phyloP scores from a whole-genome alignment of 1,140 invertebrate genomes.

The Eriosoma lanigerum region DNA sequence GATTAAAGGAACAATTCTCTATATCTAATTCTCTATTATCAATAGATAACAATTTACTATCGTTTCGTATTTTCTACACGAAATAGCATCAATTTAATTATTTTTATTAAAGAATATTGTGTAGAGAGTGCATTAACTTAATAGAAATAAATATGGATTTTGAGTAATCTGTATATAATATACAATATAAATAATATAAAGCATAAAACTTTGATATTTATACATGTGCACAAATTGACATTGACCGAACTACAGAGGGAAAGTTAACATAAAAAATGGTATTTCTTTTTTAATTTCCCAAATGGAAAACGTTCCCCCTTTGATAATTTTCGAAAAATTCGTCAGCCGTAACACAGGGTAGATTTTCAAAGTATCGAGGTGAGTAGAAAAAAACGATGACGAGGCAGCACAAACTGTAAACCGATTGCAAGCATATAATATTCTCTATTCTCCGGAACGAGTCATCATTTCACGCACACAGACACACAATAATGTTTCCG shows the following conservation, averaged over 20 bases:
- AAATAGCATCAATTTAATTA: not conserved
- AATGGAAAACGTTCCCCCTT: constrained; percentile 29
- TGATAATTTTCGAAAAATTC: constrained; percentile 29
- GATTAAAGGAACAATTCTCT: not conserved
- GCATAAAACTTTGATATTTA: too few species aligned
- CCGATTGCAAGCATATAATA: not conserved
- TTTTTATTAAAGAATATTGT: not conserved
- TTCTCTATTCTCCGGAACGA: not conserved
- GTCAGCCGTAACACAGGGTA: not conserved
- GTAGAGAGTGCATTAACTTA: too few species aligned
- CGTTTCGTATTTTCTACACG: not conserved
- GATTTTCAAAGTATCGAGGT: not conserved
- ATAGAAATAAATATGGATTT: too few species aligned
- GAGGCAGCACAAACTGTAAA: not conserved
- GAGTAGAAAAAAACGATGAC: not conserved
- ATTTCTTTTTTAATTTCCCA: constrained; percentile 34
- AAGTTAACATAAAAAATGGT: not conserved
- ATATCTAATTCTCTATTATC: not conserved
- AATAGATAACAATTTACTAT: not conserved
- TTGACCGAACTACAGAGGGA: not conserved
- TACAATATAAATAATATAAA: too few species aligned
- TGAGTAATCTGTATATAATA: not conserved
- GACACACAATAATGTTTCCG: constrained; percentile 16
- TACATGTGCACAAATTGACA: not conserved
- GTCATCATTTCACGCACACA: constrained; percentile 18